Base-by-base conservation (phyloP, 1,140 invertebrate genomes). In the Drosophila equinoxialis region DNA sequence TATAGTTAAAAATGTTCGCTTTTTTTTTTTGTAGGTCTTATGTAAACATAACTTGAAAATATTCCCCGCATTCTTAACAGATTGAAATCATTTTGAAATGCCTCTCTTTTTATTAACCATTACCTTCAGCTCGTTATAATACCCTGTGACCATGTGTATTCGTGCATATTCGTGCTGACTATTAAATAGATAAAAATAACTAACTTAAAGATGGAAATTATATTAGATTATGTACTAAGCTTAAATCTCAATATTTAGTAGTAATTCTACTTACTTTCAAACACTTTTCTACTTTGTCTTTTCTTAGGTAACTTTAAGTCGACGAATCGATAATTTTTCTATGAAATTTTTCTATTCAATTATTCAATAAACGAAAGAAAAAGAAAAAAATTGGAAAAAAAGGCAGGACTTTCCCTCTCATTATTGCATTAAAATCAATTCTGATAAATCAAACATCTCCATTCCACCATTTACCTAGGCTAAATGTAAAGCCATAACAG, bases 401-500 rank as follows among this genome's bases (percentile, higher is more conserved):
- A 51, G n/a, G 17, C 14, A 23, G 23, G 13, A 41, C 64, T 58
- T 71, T 79, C 74, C 35, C 68, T 69, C 20, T 42, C 39, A 68
- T 20, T 57, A 54, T 57, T 55, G 55, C 60, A 64, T 64, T 35
- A 69, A 63, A 81, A 85, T 72, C 59, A 72, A 76, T 85, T 85
- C 45, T 71, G 60, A 67, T 81, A 86, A 86, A 85, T 86, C 82
- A 86, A 86, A 85, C 71, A 79, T 63, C 65, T 45, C 73, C 63
- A 61, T 41, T 60, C 35, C 37, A 39, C 37, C 76, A 75, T 71
- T 30, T 70, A 69, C 23, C 65, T 74, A 62, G n/a, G 6, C 10
- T 68, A 11, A 30, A 86, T 71, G 75, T 82, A 45, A 71, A 86
- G 75, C 79, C 76, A 87, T 86, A 83, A 79, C 75, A 87, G 83